A percentile compares a stretch with the other conserved stretches of the same genome.
These are phyloP conservation scores for Gari tellinella DNA, from an alignment of 2,888 invertebrate species.

Conservation along the genomic window DNA sequence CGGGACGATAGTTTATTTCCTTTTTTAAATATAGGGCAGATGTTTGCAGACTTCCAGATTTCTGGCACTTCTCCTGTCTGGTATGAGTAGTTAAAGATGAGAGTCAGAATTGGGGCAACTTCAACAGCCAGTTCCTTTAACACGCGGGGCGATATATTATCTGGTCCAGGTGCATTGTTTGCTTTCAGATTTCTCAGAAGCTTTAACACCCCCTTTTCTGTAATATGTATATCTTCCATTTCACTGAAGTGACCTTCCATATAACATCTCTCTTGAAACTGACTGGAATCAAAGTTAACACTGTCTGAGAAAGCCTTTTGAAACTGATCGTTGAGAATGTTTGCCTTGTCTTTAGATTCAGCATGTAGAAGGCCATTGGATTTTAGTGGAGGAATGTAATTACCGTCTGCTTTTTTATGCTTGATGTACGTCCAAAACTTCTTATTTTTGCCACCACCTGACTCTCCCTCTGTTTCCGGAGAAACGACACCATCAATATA, in stretches of 20 bases:
- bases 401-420: slow-evolving; percentile 6
- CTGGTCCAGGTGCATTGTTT: slow-evolving; percentile 34
- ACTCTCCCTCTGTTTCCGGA: not conserved
- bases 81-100: too few species aligned
- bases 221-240: not conserved
- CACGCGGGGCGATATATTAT: too few species aligned
- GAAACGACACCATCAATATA: slow-evolving; percentile 33
- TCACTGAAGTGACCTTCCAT: not conserved
- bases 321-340: not conserved
- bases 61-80: too few species aligned
- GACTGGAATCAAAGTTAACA: not conserved
- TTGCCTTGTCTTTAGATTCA: not conserved
- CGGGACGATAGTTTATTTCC: too few species aligned
- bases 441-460: slow-evolving; percentile 3
- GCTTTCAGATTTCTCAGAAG: slow-evolving; percentile 5
- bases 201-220: slow-evolving; percentile 1
- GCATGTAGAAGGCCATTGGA: not conserved
- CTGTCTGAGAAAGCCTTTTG: too few species aligned
- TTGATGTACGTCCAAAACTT: slow-evolving; percentile 26
- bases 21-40: too few species aligned
- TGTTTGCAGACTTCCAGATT: too few species aligned
- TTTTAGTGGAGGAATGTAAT: slow-evolving; percentile 4
- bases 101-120: too few species aligned
- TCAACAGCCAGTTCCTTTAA: too few species aligned
- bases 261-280: slow-evolving; percentile 1